A percentile compares a stretch with the other conserved stretches of the same genome.
phyloP scores from a whole-genome alignment of 1,140 invertebrate species.

The Batillaria attramentaria region DNA sequence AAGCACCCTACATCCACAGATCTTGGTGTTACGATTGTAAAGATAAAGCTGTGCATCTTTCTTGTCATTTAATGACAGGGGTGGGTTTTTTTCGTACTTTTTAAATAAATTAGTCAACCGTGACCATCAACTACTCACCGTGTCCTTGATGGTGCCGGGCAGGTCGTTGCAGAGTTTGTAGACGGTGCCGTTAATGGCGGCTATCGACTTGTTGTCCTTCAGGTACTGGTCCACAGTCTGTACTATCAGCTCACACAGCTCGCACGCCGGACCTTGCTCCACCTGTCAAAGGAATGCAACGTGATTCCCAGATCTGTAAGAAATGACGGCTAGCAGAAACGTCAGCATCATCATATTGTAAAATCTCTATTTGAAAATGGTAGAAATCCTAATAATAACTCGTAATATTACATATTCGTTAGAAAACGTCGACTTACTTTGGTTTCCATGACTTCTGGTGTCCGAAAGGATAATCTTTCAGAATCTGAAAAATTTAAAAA shows the following conservation, averaged over 20 bases:
- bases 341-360: background rate
- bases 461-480: no score
- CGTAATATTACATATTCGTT: background rate
- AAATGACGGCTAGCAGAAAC: background rate
- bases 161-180: constrained; percentile 39
- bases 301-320: background rate
- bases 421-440: background rate
- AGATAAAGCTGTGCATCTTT: no score
- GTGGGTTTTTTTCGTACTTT: no score
- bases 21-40: no score
- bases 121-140: no score
- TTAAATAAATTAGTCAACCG: no score
- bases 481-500: no score
- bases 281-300: background rate
- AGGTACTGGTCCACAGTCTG: constrained; percentile 35
- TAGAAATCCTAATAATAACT: background rate
- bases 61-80: no score
- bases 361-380: background rate
- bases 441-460: no score
- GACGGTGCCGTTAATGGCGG: constrained; percentile 41
- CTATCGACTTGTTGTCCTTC: constrained; percentile 38
- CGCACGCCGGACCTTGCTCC: constrained; percentile 24
- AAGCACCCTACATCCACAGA: no score
- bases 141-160: constrained; percentile 22
- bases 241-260: constrained; percentile 38